Conservation (phyloP, 1,140 invertebrate genomes). For the Drosophila pseudoananassae region DNA sequence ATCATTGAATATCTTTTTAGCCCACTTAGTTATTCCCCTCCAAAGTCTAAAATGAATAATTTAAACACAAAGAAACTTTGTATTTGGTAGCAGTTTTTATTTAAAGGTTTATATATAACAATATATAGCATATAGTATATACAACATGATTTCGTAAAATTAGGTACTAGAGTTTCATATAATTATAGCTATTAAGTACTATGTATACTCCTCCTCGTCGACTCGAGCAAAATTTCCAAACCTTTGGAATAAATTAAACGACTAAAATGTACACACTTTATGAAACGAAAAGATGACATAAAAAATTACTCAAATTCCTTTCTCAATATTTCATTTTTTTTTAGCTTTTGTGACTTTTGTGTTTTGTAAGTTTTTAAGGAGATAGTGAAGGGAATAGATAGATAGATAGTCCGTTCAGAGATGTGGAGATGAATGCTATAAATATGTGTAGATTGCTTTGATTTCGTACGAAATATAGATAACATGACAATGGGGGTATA, state of each 20-base stretch:
- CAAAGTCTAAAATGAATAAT: no score
- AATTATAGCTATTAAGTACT: constrained; percentile 76
- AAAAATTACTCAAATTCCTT: constrained; percentile 15
- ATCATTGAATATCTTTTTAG: no score
- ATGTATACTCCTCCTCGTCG: constrained; percentile 56
- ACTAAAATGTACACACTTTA: constrained; percentile 77
- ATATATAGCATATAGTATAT: constrained; percentile 69
- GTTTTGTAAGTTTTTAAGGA: constrained; percentile 3
- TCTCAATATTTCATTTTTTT: not conserved
- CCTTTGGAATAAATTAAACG: constrained; percentile 77
- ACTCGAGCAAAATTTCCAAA: constrained; percentile 70
- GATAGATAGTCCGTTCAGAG: constrained; percentile 11
- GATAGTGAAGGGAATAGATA: constrained; percentile 2
- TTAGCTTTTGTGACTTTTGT: constrained; percentile 2
- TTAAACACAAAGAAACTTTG: not conserved
- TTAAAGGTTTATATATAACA: constrained; percentile 68
- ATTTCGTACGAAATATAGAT: constrained; percentile 24
- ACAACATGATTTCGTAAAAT: constrained; percentile 74
- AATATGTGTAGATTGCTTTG: constrained; percentile 46
- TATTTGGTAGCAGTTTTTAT: constrained; percentile 81
- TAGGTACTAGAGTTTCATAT: constrained; percentile 74
- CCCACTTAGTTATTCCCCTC: no score
- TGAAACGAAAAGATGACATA: constrained; percentile 60
- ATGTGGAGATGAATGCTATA: constrained; percentile 51
- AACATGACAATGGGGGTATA: constrained; percentile 59